Evolutionary conservation across 2,113 vertebrate species (phyloP).

Genomic region (Cavia aperea): DNA sequence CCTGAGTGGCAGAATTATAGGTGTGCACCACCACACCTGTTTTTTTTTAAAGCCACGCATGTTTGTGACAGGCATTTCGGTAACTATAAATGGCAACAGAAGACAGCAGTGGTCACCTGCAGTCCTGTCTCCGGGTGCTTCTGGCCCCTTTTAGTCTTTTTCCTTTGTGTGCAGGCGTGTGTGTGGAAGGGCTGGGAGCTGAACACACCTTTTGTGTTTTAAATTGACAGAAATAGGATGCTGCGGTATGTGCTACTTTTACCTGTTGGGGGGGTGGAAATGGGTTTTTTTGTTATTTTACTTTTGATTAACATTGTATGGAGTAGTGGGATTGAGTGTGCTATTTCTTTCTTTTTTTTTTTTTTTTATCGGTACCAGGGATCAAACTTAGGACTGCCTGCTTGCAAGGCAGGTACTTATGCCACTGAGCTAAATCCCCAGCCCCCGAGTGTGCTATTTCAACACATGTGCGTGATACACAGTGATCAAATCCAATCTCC

Average conservation of each 20-base stretch:
- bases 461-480: fast-evolving
- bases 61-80: not conserved
- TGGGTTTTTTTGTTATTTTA: not conserved
- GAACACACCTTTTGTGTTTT: not conserved
- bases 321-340: not conserved
- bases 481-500: not conserved
- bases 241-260: not conserved
- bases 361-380: no score
- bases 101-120: no score
- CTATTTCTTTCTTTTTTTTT: not conserved
- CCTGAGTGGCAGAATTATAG: no score
- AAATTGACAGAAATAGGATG: not conserved
- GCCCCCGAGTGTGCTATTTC: not conserved
- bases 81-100: not conserved
- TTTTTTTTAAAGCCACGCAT: not conserved
- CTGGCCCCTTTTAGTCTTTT: not conserved
- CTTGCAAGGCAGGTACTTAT: no score
- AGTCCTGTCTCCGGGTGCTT: no score
- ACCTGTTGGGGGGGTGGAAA: not conserved
- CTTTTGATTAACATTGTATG: not conserved
- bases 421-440: no score
- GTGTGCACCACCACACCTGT: not conserved
- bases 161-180: not conserved
- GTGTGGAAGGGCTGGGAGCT: fast-evolving
- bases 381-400: no score